phyloP scores from a whole-genome alignment of 2,113 vertebrate genomes.

The Rhizomys pruinosus region DNA sequence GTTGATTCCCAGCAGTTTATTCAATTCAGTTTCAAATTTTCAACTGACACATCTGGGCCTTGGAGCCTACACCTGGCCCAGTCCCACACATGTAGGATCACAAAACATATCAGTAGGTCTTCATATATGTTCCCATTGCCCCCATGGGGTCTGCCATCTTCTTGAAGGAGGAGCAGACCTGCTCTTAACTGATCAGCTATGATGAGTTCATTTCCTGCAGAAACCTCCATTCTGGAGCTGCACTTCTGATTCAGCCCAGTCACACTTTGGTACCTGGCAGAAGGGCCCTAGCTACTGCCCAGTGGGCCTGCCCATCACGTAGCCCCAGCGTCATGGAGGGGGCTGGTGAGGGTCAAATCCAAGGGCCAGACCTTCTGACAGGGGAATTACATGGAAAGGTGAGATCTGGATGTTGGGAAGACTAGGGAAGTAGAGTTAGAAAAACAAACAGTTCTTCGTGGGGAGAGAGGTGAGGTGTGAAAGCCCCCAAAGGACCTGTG shows the following conservation, averaged over 20 bases:
- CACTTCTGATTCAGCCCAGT: background rate
- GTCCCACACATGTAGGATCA: background rate
- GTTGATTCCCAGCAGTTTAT: background rate
- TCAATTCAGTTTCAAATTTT: background rate
- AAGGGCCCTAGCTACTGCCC: too few species aligned
- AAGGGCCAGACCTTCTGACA: background rate
- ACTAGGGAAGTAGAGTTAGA: background rate
- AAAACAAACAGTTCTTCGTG: background rate
- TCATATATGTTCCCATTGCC: background rate
- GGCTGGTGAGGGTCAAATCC: background rate
- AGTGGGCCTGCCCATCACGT: background rate
- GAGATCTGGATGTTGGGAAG: background rate
- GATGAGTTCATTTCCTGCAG: rapidly evolving
- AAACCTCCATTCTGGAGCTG: background rate
- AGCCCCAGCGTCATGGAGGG: rapidly evolving
- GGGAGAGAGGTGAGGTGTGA: rapidly evolving
- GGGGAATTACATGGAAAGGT: background rate
- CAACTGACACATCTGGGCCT: background rate
- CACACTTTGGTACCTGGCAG: rapidly evolving
- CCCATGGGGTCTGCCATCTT: background rate
- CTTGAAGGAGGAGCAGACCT: background rate
- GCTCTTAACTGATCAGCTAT: background rate
- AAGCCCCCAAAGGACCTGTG: rapidly evolving
- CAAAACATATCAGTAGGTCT: background rate
- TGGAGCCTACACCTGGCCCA: rapidly evolving